Percentiles rank a stretch among this genome's conserved stretches.
These are phyloP conservation scores for Riparia riparia DNA, from an alignment of 2,113 vertebrate species.

Conservation along the genomic window DNA sequence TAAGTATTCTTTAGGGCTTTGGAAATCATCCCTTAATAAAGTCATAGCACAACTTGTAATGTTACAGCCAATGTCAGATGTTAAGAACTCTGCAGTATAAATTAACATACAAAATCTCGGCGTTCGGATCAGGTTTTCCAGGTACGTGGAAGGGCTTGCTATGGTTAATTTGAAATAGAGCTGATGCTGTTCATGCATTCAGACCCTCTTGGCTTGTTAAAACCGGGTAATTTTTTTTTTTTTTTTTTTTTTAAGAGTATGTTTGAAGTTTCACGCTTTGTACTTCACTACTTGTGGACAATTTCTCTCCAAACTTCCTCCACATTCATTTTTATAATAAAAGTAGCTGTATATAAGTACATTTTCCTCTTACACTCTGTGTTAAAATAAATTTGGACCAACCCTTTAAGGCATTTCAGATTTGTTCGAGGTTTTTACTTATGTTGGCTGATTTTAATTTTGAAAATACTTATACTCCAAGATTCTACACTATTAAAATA, in stretches of 20 bases:
- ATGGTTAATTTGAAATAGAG: conserved; percentile 10
- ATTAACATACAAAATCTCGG: conserved; percentile 57
- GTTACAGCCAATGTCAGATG: conserved; percentile 58
- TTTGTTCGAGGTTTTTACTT: neutral
- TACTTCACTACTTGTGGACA: neutral
- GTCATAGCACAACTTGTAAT: conserved; percentile 59
- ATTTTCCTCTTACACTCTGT: neutral
- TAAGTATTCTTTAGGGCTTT: conserved; percentile 65
- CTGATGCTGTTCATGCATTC: neutral
- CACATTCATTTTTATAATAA: neutral
- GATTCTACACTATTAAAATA: neutral
- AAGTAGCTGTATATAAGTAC: neutral
- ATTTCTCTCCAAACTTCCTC: neutral
- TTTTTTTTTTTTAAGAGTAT: neutral
- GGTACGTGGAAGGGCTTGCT: conserved; percentile 6
- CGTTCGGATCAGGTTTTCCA: conserved; percentile 14
- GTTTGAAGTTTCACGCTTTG: neutral
- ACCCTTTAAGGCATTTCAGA: neutral
- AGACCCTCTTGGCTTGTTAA: neutral
- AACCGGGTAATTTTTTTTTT: neutral
- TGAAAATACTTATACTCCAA: neutral
- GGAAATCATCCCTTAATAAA: conserved; percentile 64
- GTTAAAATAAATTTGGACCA: neutral
- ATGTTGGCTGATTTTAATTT: conserved; percentile 3
- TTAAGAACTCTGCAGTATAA: conserved; percentile 53